phyloP scores from a whole-genome alignment of 1,140 invertebrate genomes.

The Gryon sp. region DNA sequence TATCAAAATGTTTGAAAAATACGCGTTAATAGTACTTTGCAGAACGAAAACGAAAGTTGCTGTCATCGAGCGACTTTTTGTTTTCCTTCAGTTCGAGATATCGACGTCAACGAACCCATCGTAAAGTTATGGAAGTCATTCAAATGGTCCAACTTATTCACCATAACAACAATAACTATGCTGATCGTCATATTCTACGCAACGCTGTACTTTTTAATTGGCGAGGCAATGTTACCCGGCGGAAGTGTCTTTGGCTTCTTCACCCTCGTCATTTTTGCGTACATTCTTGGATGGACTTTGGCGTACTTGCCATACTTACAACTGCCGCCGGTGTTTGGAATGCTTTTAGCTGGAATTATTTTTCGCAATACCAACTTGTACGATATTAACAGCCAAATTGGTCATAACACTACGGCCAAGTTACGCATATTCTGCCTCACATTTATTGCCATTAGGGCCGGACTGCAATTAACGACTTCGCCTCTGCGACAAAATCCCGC shows the following conservation, averaged over 20 bases:
- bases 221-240: constrained; percentile 66
- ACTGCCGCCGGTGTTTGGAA: constrained; percentile 75
- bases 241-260: constrained; percentile 69
- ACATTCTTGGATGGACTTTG: constrained; percentile 69
- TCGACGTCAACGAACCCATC: constrained; percentile 62
- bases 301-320: constrained; percentile 69
- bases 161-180: constrained; percentile 35
- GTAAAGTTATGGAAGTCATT: constrained; percentile 30
- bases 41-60: constrained; percentile 56
- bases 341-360: constrained; percentile 75
- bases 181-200: constrained; percentile 60
- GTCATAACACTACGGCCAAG: constrained; percentile 52
- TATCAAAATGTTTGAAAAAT: neutral
- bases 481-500: constrained; percentile 64
- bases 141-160: constrained; percentile 68
- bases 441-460: constrained; percentile 73
- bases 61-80: constrained; percentile 69
- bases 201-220: constrained; percentile 67
- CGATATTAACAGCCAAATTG: constrained; percentile 69
- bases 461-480: constrained; percentile 71
- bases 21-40: constrained; percentile 5
- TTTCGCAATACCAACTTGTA: constrained; percentile 70
- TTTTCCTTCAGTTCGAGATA: constrained; percentile 58
- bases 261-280: constrained; percentile 64
- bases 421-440: constrained; percentile 73